phyloP scores from a whole-genome alignment of 2,888 invertebrate genomes.

The Apamea monoglypha region DNA sequence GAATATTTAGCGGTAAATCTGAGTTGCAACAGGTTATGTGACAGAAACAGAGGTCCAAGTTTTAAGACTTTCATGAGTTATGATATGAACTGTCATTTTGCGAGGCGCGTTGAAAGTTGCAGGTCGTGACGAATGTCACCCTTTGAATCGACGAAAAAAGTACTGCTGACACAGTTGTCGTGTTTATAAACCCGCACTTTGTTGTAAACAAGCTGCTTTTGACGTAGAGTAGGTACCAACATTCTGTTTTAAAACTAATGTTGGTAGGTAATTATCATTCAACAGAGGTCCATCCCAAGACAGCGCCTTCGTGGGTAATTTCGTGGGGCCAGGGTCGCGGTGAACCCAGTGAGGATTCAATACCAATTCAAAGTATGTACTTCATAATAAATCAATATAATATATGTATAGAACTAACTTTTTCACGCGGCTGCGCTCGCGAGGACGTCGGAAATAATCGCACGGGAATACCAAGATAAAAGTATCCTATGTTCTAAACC shows the following conservation, averaged over 20 bases:
- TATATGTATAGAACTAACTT: not conserved
- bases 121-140: not conserved
- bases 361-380: constrained; percentile 46
- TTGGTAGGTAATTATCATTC: constrained; percentile 11
- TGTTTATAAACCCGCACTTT: not conserved
- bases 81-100: not conserved
- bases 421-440: not conserved
- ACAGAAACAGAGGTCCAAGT: not conserved
- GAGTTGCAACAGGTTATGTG: not conserved
- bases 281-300: constrained; percentile 54
- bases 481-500: not conserved
- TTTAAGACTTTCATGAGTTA: not conserved
- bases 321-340: constrained; percentile 43
- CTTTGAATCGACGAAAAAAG: not conserved
- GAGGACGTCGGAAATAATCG: not conserved
- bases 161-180: not conserved
- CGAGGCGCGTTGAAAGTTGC: not conserved
- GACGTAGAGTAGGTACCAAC: not conserved
- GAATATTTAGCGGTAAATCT: not conserved
- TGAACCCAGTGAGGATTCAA: constrained; percentile 66
- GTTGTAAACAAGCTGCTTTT: not conserved
- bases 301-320: constrained; percentile 58
- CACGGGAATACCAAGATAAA: not conserved
- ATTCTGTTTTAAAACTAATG: constrained; percentile 9
- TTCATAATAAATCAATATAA: not conserved